Evolutionary conservation across 1,140 invertebrate species (phyloP), one percentile per base, ranked within the genome.

Genomic region (Paramacrobiotus metropolitanus): DNA sequence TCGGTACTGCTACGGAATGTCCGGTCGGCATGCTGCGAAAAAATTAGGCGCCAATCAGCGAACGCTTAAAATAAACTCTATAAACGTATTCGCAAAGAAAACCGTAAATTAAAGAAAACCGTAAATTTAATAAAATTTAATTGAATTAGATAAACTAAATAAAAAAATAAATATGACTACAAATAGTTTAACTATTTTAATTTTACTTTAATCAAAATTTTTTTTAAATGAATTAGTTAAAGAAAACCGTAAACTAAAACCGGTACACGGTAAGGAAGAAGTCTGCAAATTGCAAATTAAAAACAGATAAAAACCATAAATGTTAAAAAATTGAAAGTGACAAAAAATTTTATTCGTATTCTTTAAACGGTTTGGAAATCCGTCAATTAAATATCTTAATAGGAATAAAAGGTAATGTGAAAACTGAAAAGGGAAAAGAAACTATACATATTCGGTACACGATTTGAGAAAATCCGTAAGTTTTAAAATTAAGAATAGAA

Each of bases 11-110:
- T 55, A 9, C 28, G 48, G 28, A 55, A 55, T 9, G 15, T 15
- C 9, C 48, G 48, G 24, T 55, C 48, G 15, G 48, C 48, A 24
- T 55, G 48, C 48, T 55, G 48, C 34, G n/a, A 40, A 40, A n/a
- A 40, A 40, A 40, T 40, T 40, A 9, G 34, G n/a, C 34, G n/a
- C n/a, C n/a, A n/a, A n/a, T n/a, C n/a, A n/a, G n/a, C n/a, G n/a
- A 40, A 40, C 9, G 9, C n/a, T 40, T 40, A n/a, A 40, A n/a
- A 9, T 9, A 40, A 40, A 40, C n/a, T 40, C 34, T n/a, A n/a
- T 40, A 40, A n/a, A 40, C 9, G n/a, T 40, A 40, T 40, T 9
- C 34, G 34, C 34, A n/a, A 40, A 40, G n/a, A n/a, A n/a, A n/a
- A n/a, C n/a, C n/a, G n/a, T 40, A 40, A 9, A 40, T 9, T n/a